A percentile compares a stretch with the other conserved stretches of the same genome.
Conservation (phyloP, 2,888 invertebrate genomes). For the Ceriagrion tenellum region DNA sequence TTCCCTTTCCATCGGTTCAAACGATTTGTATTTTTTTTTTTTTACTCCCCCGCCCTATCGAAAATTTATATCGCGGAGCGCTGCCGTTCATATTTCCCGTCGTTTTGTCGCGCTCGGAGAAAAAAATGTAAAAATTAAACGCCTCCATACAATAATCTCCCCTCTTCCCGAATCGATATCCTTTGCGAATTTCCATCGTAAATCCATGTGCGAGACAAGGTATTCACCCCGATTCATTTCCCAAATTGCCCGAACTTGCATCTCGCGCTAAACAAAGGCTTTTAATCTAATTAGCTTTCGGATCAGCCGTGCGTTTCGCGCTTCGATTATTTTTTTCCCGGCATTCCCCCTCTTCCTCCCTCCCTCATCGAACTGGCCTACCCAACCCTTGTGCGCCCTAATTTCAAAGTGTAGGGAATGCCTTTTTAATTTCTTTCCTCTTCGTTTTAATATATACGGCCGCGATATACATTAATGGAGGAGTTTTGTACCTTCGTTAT, state of each 20-base stretch:
- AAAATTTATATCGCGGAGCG: slow-evolving; percentile 1
- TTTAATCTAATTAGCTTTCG: slow-evolving; percentile 39
- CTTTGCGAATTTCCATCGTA: slow-evolving; percentile 35
- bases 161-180: slow-evolving; percentile 17
- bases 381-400: neutral
- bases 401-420: neutral
- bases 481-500: neutral
- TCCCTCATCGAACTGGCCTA: neutral
- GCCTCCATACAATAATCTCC: slow-evolving; percentile 8
- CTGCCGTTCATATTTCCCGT: neutral
- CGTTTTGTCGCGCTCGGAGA: neutral
- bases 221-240: slow-evolving; percentile 32
- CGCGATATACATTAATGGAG: neutral
- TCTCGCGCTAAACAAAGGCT: slow-evolving; percentile 24
- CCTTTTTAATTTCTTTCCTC: neutral
- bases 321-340: neutral
- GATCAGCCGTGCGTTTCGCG: neutral
- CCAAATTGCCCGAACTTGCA: slow-evolving; percentile 39
- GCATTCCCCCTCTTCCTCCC: neutral
- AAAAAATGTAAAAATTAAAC: neutral
- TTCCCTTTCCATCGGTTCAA: neutral
- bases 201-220: slow-evolving; percentile 28
- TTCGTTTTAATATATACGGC: neutral
- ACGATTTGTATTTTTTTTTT: neutral
- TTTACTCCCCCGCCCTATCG: neutral